phyloP scores from a whole-genome alignment of 2,113 vertebrate genomes.

The Hassar affinis region DNA sequence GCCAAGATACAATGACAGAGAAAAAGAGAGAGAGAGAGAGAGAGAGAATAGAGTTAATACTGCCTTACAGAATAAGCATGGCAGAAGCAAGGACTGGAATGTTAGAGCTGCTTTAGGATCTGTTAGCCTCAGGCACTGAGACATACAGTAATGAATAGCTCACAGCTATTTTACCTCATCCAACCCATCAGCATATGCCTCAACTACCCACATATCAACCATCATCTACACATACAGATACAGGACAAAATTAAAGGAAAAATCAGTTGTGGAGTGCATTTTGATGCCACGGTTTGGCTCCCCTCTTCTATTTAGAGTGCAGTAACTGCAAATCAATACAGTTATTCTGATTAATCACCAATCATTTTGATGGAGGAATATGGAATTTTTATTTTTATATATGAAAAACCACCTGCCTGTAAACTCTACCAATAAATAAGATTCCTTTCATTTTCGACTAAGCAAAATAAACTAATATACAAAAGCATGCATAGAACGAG shows the following conservation, averaged over 20 bases:
- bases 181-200: slow-evolving; percentile 1
- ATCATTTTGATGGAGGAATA: neutral
- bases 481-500: neutral
- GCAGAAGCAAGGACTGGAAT: slow-evolving; percentile 30
- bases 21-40: slow-evolving; percentile 16
- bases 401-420: neutral
- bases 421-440: neutral
- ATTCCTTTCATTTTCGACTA: neutral
- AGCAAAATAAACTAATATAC: neutral
- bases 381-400: neutral
- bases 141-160: slow-evolving; percentile 16
- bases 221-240: neutral
- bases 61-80: slow-evolving; percentile 40
- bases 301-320: neutral
- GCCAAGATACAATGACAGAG: neutral
- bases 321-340: neutral
- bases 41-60: slow-evolving; percentile 47
- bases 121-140: slow-evolving; percentile 23
- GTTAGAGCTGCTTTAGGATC: slow-evolving; percentile 23
- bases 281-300: neutral
- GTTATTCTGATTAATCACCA: neutral
- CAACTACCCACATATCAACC: neutral
- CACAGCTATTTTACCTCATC: slow-evolving; percentile 31
- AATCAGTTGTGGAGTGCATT: neutral
- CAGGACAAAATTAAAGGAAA: neutral